phyloP scores from a whole-genome alignment of 1,140 invertebrate species.

The Eueides isabella region DNA sequence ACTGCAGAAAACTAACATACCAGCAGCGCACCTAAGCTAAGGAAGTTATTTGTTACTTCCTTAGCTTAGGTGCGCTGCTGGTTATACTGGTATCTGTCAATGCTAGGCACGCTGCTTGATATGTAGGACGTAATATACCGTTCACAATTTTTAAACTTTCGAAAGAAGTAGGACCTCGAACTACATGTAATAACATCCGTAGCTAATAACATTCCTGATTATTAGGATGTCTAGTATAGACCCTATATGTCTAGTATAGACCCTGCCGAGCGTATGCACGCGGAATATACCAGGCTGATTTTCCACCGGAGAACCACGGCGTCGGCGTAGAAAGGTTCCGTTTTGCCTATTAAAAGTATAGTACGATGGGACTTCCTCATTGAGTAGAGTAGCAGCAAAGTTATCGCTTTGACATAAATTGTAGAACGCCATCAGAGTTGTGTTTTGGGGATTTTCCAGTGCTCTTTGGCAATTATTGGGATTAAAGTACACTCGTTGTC shows the following conservation, averaged over 20 bases:
- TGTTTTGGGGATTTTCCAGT: slow-evolving; percentile 44
- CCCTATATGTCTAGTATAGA: slow-evolving; percentile 44
- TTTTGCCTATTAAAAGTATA: too few relatives aligned
- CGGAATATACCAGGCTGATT: slow-evolving; percentile 38
- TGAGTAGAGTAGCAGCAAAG: slow-evolving; percentile 38
- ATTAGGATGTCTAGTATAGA: too few relatives aligned
- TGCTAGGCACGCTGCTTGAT: slow-evolving; percentile 40
- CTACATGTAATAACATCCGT: slow-evolving; percentile 38
- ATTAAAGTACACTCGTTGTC: slow-evolving; percentile 48
- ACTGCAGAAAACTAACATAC: too few relatives aligned
- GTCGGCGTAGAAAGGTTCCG: too few relatives aligned
- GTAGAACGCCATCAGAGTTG: slow-evolving; percentile 48
- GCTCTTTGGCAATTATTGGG: slow-evolving; percentile 40
- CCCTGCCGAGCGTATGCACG: slow-evolving; percentile 41
- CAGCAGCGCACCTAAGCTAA: too few relatives aligned
- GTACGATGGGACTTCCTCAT: slow-evolving; percentile 45
- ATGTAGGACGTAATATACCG: slow-evolving; percentile 32
- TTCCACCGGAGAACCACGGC: slow-evolving; percentile 25
- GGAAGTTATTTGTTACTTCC: too few relatives aligned
- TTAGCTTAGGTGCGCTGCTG: too few relatives aligned
- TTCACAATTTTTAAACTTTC: slow-evolving; percentile 40
- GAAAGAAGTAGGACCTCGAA: too few relatives aligned
- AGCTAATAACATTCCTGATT: slow-evolving; percentile 42
- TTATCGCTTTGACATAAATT: slow-evolving; percentile 41
- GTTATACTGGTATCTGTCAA: slow-evolving; percentile 26